Evolutionary conservation across 2,888 invertebrate species (phyloP).

Genomic region (Aporophyla nigra): DNA sequence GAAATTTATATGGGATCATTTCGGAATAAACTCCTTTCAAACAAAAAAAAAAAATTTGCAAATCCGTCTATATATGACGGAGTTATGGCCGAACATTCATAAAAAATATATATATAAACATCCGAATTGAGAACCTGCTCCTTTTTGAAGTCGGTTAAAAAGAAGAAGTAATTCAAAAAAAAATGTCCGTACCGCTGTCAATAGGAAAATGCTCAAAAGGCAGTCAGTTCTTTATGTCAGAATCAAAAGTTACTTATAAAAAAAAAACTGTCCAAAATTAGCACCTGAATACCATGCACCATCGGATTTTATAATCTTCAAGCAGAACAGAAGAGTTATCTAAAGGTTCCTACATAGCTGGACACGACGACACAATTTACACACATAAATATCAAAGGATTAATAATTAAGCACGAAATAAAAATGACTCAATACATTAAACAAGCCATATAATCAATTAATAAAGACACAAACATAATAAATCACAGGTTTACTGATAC

Average conservation of each 20-base stretch:
- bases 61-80: too few relatives aligned
- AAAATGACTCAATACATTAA: constrained; percentile 50
- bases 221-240: background rate
- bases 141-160: too few relatives aligned
- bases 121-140: too few relatives aligned
- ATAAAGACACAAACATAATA: constrained; percentile 52
- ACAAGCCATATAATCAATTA: constrained; percentile 58
- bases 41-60: too few relatives aligned
- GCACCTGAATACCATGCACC: background rate
- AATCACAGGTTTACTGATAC: constrained; percentile 61
- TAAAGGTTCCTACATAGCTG: background rate
- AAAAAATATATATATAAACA: too few relatives aligned
- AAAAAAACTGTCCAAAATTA: background rate
- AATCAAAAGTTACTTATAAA: background rate
- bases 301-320: background rate
- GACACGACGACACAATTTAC: constrained; percentile 1
- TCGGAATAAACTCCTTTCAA: too few relatives aligned
- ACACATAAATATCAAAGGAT: constrained; percentile 38
- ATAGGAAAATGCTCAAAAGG: too few relatives aligned
- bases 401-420: constrained; percentile 50
- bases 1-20: too few relatives aligned
- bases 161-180: too few relatives aligned
- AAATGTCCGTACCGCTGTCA: too few relatives aligned
- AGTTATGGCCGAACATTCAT: too few relatives aligned
- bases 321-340: background rate